A percentile compares a stretch with the other conserved stretches of the same genome.
Conservation (phyloP, 2,888 invertebrate genomes). For the Zygogramma bicolorata region DNA sequence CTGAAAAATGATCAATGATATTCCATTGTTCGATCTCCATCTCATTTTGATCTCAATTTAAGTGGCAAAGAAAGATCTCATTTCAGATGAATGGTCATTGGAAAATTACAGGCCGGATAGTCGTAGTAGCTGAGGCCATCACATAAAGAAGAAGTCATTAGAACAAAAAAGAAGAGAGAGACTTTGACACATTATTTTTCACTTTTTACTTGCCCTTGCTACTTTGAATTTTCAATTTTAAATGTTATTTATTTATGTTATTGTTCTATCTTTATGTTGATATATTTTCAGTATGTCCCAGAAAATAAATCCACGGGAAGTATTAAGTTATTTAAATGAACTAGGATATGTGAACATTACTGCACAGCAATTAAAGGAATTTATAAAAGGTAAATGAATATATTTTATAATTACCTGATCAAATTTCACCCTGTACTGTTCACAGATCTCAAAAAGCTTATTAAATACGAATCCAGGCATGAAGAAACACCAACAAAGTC, state of each 20-base stretch:
- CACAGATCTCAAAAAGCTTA: slow-evolving; percentile 76
- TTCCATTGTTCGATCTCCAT: too few species aligned
- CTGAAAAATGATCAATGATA: too few species aligned
- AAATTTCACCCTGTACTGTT: slow-evolving; percentile 34
- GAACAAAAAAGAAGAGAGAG: too few species aligned
- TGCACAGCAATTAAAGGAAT: slow-evolving; percentile 80
- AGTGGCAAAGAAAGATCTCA: too few species aligned
- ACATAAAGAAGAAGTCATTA: too few species aligned
- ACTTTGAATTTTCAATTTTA: too few species aligned
- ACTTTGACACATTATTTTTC: too few species aligned
- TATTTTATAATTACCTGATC: neutral
- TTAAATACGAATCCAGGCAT: slow-evolving; percentile 71
- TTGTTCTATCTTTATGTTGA: neutral
- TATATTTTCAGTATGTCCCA: slow-evolving; percentile 52
- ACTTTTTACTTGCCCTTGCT: too few species aligned
- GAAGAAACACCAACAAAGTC: slow-evolving; percentile 47
- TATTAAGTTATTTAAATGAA: slow-evolving; percentile 79
- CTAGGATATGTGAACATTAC: slow-evolving; percentile 83
- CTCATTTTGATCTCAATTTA: too few species aligned
- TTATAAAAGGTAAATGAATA: slow-evolving; percentile 76
- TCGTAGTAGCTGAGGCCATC: too few species aligned
- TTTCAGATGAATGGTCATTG: too few species aligned
- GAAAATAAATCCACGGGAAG: slow-evolving; percentile 77
- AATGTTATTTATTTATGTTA: neutral
- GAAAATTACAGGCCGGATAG: too few species aligned